Evolutionary conservation across 1,140 invertebrate genomes (phyloP), one percentile per base, ranked within the genome.

Genomic region (Magallana gigas): DNA sequence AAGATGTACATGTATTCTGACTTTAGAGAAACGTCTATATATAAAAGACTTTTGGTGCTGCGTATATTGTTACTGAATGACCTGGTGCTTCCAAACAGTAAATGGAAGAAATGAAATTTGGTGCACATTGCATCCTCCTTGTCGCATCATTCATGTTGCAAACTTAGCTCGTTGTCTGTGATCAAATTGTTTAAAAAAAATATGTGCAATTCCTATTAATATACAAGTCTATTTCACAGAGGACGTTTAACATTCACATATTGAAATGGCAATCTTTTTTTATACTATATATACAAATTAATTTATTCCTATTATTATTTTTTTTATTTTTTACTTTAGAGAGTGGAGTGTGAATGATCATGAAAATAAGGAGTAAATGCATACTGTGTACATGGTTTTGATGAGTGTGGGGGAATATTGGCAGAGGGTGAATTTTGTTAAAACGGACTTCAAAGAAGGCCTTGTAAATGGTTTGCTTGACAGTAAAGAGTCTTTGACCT

Each of bases 391-490:
- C n/a, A 14, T 83, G 81, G n/a, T n/a, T 58, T 18, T 57, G 48
- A 83, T 83, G 81, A 83, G 81, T 57, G 81, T 83, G 81, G 81
- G 80, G 81, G 57, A 83, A 83, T 58, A 18, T 83, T 83, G 81
- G 81, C 81, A 83, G 81, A 58, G 81, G 81, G 57, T 83, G 81
- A 83, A 83, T 58, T 83, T 83, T 76, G 12, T 12, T 11, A 9
- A 29, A 29, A 29, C 8, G 23, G 23, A 29, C 14, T n/a, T 23
- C 11, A 29, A 23, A 76, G 36, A 48, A 29, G 68, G 68, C 68
- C 68, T 76, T 76, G 68, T 76, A 29, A 29, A 76, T 76, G 23
- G 68, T 29, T 76, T 29, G 68, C 18, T 76, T 76, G 18, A 29
- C 68, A 29, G 23, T 76, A 76, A 76, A 76, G 68, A 48, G 36